Percentiles rank a stretch among this genome's conserved stretches.
These are phyloP conservation scores for Harmothoe impar DNA, from an alignment of 2,888 invertebrate species.

Conservation along the genomic window DNA sequence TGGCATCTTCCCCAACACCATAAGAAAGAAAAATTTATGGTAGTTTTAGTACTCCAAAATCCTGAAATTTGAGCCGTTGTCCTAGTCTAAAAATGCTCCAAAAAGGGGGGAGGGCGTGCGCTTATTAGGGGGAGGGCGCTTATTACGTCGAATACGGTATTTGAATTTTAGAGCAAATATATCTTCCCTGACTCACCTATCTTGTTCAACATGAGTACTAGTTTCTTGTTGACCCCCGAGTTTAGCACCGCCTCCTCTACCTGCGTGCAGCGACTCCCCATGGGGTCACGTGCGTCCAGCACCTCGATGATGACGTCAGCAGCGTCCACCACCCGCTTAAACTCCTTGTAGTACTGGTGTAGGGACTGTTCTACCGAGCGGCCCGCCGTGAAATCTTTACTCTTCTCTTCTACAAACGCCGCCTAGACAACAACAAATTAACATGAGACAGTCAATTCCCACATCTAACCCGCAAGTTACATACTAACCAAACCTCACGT, in stretches of 20 bases:
- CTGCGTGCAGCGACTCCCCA: slow-evolving; percentile 91
- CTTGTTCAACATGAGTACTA: slow-evolving; percentile 98
- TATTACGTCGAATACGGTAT: too few relatives aligned
- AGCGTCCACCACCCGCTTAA: slow-evolving; percentile 93
- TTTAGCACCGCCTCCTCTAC: slow-evolving; percentile 94
- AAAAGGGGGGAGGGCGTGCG: too few relatives aligned
- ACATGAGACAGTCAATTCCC: too few relatives aligned
- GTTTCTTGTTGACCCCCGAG: slow-evolving; percentile 90
- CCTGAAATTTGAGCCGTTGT: too few relatives aligned
- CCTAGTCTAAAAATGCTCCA: too few relatives aligned
- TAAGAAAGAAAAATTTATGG: too few relatives aligned
- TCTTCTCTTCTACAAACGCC: slow-evolving; percentile 66
- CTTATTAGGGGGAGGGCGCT: too few relatives aligned
- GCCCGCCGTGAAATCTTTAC: slow-evolving; percentile 69
- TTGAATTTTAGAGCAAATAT: too few relatives aligned
- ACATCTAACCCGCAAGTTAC: too few relatives aligned
- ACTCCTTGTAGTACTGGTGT: slow-evolving; percentile 96
- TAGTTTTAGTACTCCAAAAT: too few relatives aligned
- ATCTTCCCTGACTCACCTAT: slow-evolving; percentile 87
- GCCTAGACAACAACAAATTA: neutral
- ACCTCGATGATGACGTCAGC: slow-evolving; percentile 97
- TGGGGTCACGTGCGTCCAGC: slow-evolving; percentile 96
- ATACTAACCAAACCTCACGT: too few relatives aligned
- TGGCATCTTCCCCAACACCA: too few relatives aligned
- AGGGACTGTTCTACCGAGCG: slow-evolving; percentile 86